Evolutionary conservation across 1,140 invertebrate genomes (phyloP).

Genomic region (Drosophila bocki): DNA sequence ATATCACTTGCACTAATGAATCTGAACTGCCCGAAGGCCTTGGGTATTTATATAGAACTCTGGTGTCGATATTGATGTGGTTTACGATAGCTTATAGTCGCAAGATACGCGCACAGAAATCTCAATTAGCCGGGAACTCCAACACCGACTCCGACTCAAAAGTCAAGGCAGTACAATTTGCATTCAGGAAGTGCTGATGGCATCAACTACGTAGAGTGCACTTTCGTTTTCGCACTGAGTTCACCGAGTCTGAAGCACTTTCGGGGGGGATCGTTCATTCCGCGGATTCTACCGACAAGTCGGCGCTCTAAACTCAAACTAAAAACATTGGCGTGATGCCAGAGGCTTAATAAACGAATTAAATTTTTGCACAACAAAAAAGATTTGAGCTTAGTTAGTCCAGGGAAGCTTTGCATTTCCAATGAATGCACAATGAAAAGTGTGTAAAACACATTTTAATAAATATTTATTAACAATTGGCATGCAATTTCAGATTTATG

Average conservation of each 20-base stretch:
- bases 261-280: constrained; percentile 23
- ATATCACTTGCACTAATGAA: constrained; percentile 43
- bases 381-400: constrained; percentile 26
- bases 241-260: constrained; percentile 14
- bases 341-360: constrained; percentile 69
- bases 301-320: constrained; percentile 69
- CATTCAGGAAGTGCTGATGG: constrained; percentile 33
- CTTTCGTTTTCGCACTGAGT: constrained; percentile 37
- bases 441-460: constrained; percentile 69
- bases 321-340: constrained; percentile 66
- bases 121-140: constrained; percentile 17
- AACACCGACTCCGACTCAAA: constrained; percentile 1
- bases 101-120: constrained; percentile 28
- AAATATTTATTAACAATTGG: constrained; percentile 73
- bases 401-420: constrained; percentile 45
- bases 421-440: constrained; percentile 67
- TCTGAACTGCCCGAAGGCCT: constrained; percentile 15
- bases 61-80: constrained; percentile 19
- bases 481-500: constrained; percentile 63
- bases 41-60: constrained; percentile 32
- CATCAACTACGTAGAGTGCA: constrained; percentile 20
- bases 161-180: constrained; percentile 16
- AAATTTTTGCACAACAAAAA: constrained; percentile 26
- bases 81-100: constrained; percentile 13
- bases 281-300: constrained; percentile 62